A percentile compares a stretch with the other conserved stretches of the same genome.
These are phyloP conservation scores for Stegodyphus mimosarum DNA, from an alignment of 1,140 invertebrate genomes.

Conservation along the genomic window DNA sequence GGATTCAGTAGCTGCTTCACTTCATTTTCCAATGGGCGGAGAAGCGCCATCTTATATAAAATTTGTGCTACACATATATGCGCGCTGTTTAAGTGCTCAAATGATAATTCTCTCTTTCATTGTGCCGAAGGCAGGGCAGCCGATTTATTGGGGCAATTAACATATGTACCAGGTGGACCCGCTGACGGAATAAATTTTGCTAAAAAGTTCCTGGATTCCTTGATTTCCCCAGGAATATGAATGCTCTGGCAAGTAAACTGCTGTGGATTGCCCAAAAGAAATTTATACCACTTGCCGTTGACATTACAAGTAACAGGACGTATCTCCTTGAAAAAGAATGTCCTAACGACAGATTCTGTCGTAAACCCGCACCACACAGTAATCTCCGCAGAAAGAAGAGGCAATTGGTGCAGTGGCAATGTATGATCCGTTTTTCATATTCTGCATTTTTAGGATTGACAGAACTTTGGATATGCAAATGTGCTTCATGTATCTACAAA, in stretches of 20 bases:
- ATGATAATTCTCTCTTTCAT: neutral
- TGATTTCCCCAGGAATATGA: too few relatives aligned
- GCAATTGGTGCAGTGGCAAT: neutral
- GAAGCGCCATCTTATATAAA: neutral
- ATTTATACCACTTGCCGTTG: neutral
- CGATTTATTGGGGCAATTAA: too few relatives aligned
- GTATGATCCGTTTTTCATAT: neutral
- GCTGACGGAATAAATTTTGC: too few relatives aligned
- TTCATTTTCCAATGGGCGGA: neutral
- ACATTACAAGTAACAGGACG: neutral
- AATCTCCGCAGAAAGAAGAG: neutral
- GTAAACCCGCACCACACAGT: neutral
- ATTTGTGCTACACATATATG: neutral
- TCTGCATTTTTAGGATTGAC: neutral
- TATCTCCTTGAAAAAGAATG: neutral
- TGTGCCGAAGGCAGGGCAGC: too few relatives aligned
- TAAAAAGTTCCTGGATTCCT: too few relatives aligned
- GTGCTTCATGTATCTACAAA: neutral
- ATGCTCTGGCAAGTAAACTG: too few relatives aligned
- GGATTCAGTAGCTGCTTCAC: neutral
- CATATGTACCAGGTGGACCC: too few relatives aligned
- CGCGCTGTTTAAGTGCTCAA: neutral
- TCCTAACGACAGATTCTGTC: neutral
- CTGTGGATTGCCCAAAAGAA: neutral
- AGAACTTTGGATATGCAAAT: neutral